phyloP scores from a whole-genome alignment of 2,797 vertebrate genomes.

The Tinamus major region DNA sequence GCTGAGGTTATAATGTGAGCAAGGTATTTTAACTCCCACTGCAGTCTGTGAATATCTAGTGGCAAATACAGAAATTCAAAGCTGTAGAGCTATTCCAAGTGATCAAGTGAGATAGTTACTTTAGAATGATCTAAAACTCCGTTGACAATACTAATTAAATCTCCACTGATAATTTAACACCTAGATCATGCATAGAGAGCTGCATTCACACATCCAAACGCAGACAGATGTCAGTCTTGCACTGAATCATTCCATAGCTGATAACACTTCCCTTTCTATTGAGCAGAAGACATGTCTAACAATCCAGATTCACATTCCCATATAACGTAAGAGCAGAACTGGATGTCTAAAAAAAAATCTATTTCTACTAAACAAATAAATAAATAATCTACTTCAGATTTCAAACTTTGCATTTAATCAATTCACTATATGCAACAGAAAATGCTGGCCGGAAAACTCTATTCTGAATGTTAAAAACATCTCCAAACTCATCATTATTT shows the following conservation, averaged over 20 bases:
- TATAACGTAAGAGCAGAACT: not conserved
- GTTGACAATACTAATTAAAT: not conserved
- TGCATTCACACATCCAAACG: not conserved
- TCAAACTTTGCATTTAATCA: not conserved
- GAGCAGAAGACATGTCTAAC: not conserved
- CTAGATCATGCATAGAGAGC: not conserved
- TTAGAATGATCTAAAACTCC: not conserved
- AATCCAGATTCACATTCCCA: not conserved
- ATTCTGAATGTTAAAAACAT: not conserved
- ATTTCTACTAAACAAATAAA: not conserved
- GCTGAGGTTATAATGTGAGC: not conserved
- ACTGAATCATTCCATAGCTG: not conserved
- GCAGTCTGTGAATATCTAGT: not conserved
- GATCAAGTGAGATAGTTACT: not conserved
- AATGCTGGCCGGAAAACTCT: not conserved
- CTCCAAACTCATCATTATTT: not conserved
- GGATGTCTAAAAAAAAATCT: not conserved
- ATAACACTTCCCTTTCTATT: not conserved
- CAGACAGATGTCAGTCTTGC: not conserved
- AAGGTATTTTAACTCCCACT: not conserved
- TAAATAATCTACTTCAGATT: not conserved
- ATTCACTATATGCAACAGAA: not conserved
- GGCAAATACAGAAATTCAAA: not conserved
- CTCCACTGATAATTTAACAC: not conserved
- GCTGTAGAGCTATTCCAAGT: not conserved